These are phyloP conservation scores for Chondrilla cf. caribensis DNA, from an alignment of 37 sponge, comb jelly and placozoan species.

Conservation along the genomic window DNA sequence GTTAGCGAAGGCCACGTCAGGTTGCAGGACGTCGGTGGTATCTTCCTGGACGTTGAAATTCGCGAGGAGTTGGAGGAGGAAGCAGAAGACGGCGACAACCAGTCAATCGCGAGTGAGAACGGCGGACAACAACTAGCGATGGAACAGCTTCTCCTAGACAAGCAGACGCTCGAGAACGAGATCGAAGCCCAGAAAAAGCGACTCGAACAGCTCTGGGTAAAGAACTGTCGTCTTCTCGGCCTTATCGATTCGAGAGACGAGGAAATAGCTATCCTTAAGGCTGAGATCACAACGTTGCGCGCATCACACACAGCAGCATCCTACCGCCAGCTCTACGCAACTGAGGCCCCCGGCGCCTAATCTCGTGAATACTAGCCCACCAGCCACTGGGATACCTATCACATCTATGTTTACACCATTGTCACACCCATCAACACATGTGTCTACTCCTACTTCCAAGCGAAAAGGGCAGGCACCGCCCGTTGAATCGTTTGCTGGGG, in stretches of 20 bases:
- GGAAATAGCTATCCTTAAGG: neutral
- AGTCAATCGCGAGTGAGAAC: neutral
- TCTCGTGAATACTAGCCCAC: too few species aligned
- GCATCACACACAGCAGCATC: neutral
- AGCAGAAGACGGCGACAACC: neutral
- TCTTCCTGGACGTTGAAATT: neutral
- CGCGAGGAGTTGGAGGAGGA: neutral
- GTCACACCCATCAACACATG: neutral
- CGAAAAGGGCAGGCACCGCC: conserved; percentile 37
- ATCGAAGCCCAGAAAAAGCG: neutral
- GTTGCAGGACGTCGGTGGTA: conserved; percentile 3
- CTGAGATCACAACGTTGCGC: conserved; percentile 31
- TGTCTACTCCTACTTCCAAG: neutral
- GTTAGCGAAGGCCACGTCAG: neutral
- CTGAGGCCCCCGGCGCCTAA: too few species aligned
- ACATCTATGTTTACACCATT: neutral
- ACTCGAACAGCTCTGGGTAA: neutral
- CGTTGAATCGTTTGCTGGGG: conserved; percentile 34
- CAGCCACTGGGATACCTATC: too few species aligned
- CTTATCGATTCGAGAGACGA: neutral
- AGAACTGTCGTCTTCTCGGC: neutral
- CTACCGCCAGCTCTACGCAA: neutral
- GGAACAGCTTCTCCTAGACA: neutral
- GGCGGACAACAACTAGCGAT: neutral
- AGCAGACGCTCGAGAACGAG: neutral